Evolutionary conservation across 2,113 vertebrate species (phyloP), one percentile per base, ranked within the genome.

Genomic region (Pachycephala philippinensis): DNA sequence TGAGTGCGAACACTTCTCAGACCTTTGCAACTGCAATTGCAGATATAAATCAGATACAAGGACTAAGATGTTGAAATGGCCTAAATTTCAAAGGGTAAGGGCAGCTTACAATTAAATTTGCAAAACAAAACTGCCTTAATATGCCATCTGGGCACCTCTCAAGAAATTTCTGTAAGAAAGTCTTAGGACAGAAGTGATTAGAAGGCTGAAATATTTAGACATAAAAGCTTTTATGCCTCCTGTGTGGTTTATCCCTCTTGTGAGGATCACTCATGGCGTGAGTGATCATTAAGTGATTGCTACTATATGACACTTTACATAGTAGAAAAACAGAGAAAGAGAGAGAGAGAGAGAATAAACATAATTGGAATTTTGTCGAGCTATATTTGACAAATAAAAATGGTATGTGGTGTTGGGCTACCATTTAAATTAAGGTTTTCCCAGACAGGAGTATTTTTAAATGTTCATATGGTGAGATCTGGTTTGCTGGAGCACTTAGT

Each of bases 1-100:
- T 3, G 42, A 92, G 68, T 17, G 65, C 21, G n/a, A 93, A 80
- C 84, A 40, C 64, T 81, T 27, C 77, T 81, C 88, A 93, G 59
- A 22, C n/a, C 50, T 70, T 52, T 26, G 15, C 31, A 31, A 72
- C 57, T 66, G 54, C 53, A 42, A 21, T 28, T 6, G 3, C 45
- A 83, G 74, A 59, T 33, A 20, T 4, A 42, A 64, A 92, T 90
- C 68, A 63, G 75, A 84, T 13, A 71, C 13, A 9, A 69, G 76
- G 11, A 28, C 31, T 39, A 13, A 59, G 49, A 18, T 64, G 12
- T 45, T 63, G 18, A 93, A 82, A 63, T 15, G 21, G 57, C 61
- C 52, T 65, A 12, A 35, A 50, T 61, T 87, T 40, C 74, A 35
- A 83, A 57, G 60, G 59, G 35, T n/a, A 81, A 72, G 45, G 57